Conservation (phyloP, 2,888 invertebrate species). For the Dasypolia templi region DNA sequence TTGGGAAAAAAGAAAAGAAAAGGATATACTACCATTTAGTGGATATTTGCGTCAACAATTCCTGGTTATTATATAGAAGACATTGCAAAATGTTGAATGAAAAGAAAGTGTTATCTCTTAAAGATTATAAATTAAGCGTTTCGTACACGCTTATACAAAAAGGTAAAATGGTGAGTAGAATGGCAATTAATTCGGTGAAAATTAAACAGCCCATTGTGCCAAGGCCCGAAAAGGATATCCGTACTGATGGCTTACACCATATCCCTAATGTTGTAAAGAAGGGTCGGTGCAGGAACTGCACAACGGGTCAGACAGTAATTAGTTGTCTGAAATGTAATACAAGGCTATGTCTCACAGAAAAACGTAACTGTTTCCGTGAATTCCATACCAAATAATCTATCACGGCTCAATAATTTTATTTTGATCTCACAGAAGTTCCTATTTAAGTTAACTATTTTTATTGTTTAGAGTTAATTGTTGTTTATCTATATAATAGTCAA, state of each 20-base stretch:
- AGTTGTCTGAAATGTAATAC: constrained; percentile 11
- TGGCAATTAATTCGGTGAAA: constrained; percentile 8
- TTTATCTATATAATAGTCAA: too few relatives aligned
- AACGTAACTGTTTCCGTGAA: constrained; percentile 17
- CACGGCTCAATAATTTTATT: too few relatives aligned
- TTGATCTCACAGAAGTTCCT: too few relatives aligned
- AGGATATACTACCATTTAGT: too few relatives aligned
- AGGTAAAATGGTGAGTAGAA: constrained; percentile 12
- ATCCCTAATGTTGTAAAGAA: constrained; percentile 3
- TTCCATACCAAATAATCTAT: constrained; percentile 13
- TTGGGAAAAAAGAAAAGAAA: too few relatives aligned
- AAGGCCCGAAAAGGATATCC: constrained; percentile 20
- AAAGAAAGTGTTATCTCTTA: too few relatives aligned
- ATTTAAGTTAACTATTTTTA: too few relatives aligned
- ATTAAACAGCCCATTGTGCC: constrained; percentile 17
- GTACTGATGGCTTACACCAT: constrained; percentile 18
- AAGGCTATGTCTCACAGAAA: constrained; percentile 4
- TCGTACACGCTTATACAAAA: constrained; percentile 16
- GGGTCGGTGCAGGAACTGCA: constrained; percentile 25
- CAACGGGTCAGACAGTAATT: constrained; percentile 14
- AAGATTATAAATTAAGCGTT: constrained; percentile 22
- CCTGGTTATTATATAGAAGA: too few relatives aligned
- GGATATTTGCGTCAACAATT: too few relatives aligned
- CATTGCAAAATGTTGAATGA: too few relatives aligned
- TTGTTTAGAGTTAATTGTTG: too few relatives aligned